Evolutionary conservation across 2,797 vertebrate species (phyloP).

Genomic region (Brotogeris chrysoptera): DNA sequence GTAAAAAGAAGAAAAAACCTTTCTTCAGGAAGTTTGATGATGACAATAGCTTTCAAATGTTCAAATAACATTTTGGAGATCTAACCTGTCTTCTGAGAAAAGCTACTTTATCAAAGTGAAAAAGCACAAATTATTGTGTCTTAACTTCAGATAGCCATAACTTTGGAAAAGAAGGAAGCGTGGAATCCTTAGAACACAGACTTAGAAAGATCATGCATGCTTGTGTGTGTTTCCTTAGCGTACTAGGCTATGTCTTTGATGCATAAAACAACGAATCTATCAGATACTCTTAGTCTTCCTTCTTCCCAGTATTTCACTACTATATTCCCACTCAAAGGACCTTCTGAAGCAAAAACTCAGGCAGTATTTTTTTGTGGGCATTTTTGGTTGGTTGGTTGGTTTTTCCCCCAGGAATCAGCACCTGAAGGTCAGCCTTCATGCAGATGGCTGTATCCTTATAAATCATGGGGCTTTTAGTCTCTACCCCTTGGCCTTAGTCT

Average conservation of each 20-base stretch:
- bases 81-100: not conserved
- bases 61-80: not conserved
- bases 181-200: not conserved
- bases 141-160: not conserved
- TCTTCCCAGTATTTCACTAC: not conserved
- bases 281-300: not conserved
- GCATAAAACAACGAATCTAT: not conserved
- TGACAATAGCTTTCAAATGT: not conserved
- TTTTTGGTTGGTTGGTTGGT: not conserved
- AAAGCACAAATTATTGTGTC: not conserved
- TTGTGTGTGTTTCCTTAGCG: not conserved
- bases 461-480: not conserved
- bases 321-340: not conserved
- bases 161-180: not conserved
- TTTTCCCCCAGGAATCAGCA: not conserved
- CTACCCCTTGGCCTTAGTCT: not conserved
- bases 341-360: not conserved
- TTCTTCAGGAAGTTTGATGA: not conserved
- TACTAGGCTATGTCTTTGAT: not conserved
- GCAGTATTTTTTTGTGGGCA: not conserved
- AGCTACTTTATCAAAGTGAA: not conserved
- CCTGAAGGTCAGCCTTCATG: not conserved
- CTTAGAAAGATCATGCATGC: not conserved
- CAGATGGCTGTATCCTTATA: not conserved
- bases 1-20: not conserved